These are phyloP conservation scores for Boulengeromyrus knoepffleri DNA, from an alignment of 2,113 vertebrate species.

Conservation along the genomic window DNA sequence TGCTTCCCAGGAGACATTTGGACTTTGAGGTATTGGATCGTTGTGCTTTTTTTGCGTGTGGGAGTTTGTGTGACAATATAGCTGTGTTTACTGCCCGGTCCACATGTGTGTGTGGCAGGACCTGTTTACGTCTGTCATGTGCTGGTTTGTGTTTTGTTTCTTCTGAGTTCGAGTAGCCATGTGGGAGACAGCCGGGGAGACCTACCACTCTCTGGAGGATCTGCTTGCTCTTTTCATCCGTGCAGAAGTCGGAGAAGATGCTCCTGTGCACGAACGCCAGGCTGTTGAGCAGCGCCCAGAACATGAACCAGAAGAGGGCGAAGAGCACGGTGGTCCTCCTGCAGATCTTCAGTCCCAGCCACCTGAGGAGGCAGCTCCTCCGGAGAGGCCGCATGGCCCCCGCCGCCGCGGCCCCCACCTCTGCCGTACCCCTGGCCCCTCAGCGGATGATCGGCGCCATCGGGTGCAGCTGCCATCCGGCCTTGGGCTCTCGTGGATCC, in stretches of 20 bases:
- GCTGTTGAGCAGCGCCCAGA: slow-evolving; percentile 71
- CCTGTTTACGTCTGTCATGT: not conserved
- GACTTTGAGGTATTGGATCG: not conserved
- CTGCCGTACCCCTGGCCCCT: not conserved
- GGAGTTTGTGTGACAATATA: not conserved
- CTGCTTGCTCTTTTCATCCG: slow-evolving; percentile 73
- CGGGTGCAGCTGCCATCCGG: slow-evolving; percentile 11
- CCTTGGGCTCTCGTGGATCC: not conserved
- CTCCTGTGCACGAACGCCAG: slow-evolving; percentile 72
- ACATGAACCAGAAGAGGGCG: slow-evolving; percentile 68
- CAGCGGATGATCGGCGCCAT: not conserved
- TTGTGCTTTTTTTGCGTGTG: not conserved
- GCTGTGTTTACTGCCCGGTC: not conserved
- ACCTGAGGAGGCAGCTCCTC: slow-evolving; percentile 46
- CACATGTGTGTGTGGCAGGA: not conserved
- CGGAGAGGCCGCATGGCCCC: slow-evolving; percentile 25
- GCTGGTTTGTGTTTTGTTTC: not conserved
- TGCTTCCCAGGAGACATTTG: not conserved
- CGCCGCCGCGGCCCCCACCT: not conserved
- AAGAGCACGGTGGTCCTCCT: slow-evolving; percentile 62
- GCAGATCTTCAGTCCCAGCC: slow-evolving; percentile 59
- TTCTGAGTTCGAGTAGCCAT: not conserved
- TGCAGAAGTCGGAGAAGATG: slow-evolving; percentile 81
- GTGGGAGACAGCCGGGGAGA: not conserved
- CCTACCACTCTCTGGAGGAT: slow-evolving; percentile 87